These are phyloP conservation scores for Pseudomyrmex dendroicus DNA, from an alignment of 1,140 invertebrate genomes.

Conservation along the genomic window DNA sequence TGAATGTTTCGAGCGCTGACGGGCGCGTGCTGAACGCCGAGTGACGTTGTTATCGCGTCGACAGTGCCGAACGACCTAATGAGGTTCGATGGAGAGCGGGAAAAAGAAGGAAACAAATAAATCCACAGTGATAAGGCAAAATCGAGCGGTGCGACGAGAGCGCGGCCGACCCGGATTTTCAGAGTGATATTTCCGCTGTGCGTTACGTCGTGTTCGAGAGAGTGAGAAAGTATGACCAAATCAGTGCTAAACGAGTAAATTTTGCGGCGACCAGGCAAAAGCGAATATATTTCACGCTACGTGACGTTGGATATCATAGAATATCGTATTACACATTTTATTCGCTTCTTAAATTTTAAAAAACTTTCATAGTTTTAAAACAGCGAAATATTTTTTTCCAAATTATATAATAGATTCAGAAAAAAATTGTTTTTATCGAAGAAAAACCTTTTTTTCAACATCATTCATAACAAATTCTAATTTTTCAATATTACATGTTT, in stretches of 20 bases:
- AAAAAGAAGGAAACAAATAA: conserved; percentile 73
- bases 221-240: conserved; percentile 20
- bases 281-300: conserved; percentile 40
- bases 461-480: not conserved
- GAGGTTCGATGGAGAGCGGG: conserved; percentile 72
- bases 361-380: not conserved
- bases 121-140: conserved; percentile 56
- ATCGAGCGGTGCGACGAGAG: conserved; percentile 53
- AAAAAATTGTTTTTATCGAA: not conserved
- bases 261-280: conserved; percentile 30
- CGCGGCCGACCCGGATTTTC: conserved; percentile 45
- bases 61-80: conserved; percentile 76
- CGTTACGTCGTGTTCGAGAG: conserved; percentile 32
- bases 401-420: not conserved
- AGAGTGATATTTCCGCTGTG: conserved; percentile 43
- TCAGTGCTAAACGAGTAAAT: conserved; percentile 51
- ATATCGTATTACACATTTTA: conserved; percentile 26
- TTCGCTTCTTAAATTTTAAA: conserved; percentile 4
- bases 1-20: conserved; percentile 81
- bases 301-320: conserved; percentile 30
- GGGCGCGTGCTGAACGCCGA: conserved; percentile 62
- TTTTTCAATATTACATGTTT: not conserved
- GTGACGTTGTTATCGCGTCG: conserved; percentile 75
- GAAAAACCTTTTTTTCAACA: not conserved
- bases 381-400: not conserved